Base-by-base conservation (phyloP, 2,797 vertebrate genomes). In the Chaunax sp. region DNA sequence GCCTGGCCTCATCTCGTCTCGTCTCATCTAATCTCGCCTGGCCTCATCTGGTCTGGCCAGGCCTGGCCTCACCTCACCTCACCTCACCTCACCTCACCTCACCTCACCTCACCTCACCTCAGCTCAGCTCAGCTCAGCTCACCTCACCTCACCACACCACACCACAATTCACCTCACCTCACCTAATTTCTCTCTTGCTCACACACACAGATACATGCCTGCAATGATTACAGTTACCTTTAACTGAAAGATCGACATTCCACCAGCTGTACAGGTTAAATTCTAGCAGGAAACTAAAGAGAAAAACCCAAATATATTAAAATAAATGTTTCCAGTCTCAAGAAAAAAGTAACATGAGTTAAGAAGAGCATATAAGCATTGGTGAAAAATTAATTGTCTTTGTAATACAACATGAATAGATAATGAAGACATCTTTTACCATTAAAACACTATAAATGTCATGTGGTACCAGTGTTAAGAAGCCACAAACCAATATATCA, bases 261-360 rank as follows among this genome's bases (percentile, higher is more conserved):
- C 97, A 99, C 97, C 97, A 99, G 84, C 95, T 97, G 92, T 96
- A 98, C 75, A 98, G 88, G 93, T 99, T 99, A 88, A 99, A 99
- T 88, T 99, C 98, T 74, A 99, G 91, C 74, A 99, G 92, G 81
- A 98, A 99, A 87, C 98, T 99, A n/a, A 81, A 75, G 52, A 72
- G 1, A 77, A 43, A 77, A 70, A 76, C 38, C 83, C 20, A 74
- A 68, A 61, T 1, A 50, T 6, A 37, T 33, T 28, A 41, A 58
- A 56, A 58, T 13, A 8, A 57, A 37, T 20, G 5, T 51, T 49
- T 40, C 6, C 52, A 40, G 3, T 37, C 19, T 23, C 10, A 1
- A 40, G 1, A 53, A 66, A 0, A 51, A 14, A 16, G 7, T 14
- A 15, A 22, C 51, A 35, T 33, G 3, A 46, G 9, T 25, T 18